phyloP scores from a whole-genome alignment of 30 jellyfish, hydroid and myxozoan genomes.

The Hydra vulgaris region DNA sequence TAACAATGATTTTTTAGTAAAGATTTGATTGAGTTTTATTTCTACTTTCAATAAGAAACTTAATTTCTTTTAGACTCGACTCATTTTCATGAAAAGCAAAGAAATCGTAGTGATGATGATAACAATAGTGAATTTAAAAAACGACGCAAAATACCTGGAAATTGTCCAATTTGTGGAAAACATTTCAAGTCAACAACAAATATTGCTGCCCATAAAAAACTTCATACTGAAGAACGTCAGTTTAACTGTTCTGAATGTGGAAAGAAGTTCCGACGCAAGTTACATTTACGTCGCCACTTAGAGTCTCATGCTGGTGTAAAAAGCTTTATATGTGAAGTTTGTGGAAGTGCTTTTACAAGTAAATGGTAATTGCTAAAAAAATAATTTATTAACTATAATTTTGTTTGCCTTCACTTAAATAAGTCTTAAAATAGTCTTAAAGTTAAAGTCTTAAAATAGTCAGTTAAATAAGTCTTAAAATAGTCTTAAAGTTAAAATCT shows the following conservation, averaged over 20 bases:
- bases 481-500: too few species aligned
- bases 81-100: not conserved
- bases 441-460: not conserved
- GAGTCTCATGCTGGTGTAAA: conserved; percentile 41
- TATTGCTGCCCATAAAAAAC: conserved; percentile 37
- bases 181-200: conserved; percentile 35
- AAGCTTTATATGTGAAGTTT: conserved; percentile 23
- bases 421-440: not conserved
- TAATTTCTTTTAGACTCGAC: not conserved
- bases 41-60: too few species aligned
- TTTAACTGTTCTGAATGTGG: conserved; percentile 30
- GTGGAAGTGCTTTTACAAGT: conserved; percentile 31
- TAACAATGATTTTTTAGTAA: too few species aligned
- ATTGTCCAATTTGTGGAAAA: conserved; percentile 32
- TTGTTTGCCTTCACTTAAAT: not conserved
- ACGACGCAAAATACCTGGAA: conserved; percentile 41
- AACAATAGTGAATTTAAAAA: conserved; percentile 3
- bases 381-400: not conserved
- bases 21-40: too few species aligned
- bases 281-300: conserved; percentile 27
- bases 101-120: conserved; percentile 2
- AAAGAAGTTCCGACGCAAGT: conserved; percentile 32
- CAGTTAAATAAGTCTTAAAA: not conserved
- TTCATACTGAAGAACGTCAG: conserved; percentile 43
- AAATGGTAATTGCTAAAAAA: conserved; percentile 12